phyloP scores from a whole-genome alignment of 2,888 invertebrate genomes.

The Cantharis rustica region DNA sequence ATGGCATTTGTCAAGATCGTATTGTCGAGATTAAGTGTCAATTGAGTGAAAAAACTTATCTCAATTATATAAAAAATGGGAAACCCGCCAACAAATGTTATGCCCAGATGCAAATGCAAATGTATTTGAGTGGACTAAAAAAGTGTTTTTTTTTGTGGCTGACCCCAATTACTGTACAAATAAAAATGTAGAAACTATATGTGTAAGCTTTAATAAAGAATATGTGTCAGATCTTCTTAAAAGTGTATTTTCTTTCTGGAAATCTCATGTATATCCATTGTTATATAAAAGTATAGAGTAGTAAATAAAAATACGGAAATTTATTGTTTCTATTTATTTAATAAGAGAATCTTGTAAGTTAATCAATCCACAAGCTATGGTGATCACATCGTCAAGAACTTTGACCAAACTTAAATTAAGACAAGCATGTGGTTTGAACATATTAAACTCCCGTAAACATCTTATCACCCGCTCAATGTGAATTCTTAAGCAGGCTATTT shows the following conservation, averaged over 20 bases:
- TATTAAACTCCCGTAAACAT: conserved; percentile 5
- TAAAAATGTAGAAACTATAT: neutral
- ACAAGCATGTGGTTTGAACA: conserved; percentile 5
- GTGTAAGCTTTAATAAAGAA: neutral
- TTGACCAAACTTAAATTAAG: neutral
- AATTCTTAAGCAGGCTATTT: neutral
- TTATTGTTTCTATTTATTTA: neutral
- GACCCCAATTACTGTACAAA: no score
- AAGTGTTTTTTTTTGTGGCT: no score
- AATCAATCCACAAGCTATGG: conserved; percentile 3
- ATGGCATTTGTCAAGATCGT: neutral
- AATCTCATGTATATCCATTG: neutral
- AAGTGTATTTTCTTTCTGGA: neutral
- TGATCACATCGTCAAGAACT: neutral
- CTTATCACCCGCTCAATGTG: neutral
- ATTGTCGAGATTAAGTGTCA: neutral
- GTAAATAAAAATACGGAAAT: neutral
- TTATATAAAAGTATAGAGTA: neutral
- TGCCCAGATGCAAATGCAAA: neutral
- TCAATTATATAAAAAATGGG: neutral
- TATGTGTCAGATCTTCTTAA: neutral
- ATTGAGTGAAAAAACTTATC: neutral
- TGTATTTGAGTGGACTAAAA: neutral
- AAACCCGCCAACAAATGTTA: neutral
- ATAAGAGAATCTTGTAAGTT: conserved; percentile 6